phyloP scores from a whole-genome alignment of 2,888 invertebrate species.

The Punctoribates punctum region DNA sequence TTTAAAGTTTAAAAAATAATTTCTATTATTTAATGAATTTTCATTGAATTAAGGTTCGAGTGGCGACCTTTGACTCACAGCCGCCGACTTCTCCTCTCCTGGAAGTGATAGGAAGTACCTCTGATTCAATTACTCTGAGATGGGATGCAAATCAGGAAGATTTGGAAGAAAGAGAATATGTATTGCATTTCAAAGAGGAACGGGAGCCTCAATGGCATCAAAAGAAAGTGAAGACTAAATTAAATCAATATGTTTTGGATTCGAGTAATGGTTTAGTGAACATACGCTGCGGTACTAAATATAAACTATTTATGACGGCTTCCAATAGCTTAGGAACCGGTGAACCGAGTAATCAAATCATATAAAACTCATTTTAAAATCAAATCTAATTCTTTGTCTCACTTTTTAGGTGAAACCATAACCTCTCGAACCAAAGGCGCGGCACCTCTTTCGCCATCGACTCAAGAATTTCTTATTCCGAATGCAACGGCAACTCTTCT shows the following conservation, averaged over 20 bases:
- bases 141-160: constrained; percentile 45
- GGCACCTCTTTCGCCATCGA: constrained; percentile 47
- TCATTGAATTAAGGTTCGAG: constrained; percentile 8
- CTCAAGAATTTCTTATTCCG: constrained; percentile 43
- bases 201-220: constrained; percentile 36
- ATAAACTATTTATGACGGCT: constrained; percentile 48
- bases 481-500: constrained; percentile 46
- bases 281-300: constrained; percentile 46
- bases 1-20: background rate
- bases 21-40: background rate
- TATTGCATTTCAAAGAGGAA: constrained; percentile 41
- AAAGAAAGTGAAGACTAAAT: constrained; percentile 37
- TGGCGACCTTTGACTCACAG: constrained; percentile 43
- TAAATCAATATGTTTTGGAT: constrained; percentile 40
- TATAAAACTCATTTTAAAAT: constrained; percentile 43
- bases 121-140: constrained; percentile 45
- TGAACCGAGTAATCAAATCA: constrained; percentile 46
- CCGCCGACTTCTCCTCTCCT: constrained; percentile 48
- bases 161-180: constrained; percentile 42
- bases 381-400: constrained; percentile 16
- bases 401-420: constrained; percentile 35
- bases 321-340: constrained; percentile 48
- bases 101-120: constrained; percentile 44
- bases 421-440: constrained; percentile 43
- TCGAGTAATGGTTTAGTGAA: constrained; percentile 28